These are phyloP conservation scores for Nannoperca obscura DNA, from an alignment of 2,797 vertebrate species.

Conservation along the genomic window DNA sequence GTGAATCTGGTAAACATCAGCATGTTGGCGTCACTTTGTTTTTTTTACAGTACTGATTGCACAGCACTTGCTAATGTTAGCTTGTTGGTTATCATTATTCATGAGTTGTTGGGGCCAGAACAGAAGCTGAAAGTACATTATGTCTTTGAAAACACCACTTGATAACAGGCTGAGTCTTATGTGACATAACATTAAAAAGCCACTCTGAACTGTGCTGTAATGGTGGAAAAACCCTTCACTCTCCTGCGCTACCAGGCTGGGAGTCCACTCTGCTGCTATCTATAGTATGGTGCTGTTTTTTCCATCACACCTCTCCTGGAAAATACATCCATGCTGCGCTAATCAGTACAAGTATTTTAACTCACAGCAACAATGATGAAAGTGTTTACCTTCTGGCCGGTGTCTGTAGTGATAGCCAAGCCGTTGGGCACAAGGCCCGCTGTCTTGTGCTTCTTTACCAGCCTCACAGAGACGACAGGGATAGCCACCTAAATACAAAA, in stretches of 20 bases:
- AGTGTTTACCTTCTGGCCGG: constrained; percentile 89
- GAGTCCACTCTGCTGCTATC: constrained; percentile 58
- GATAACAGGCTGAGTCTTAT: constrained; percentile 25
- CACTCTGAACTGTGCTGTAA: constrained; percentile 5
- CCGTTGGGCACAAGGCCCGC: constrained; percentile 95
- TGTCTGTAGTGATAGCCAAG: constrained; percentile 93
- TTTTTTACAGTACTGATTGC: background rate
- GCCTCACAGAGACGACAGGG: constrained; percentile 91
- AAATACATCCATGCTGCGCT: constrained; percentile 43
- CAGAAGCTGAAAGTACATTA: constrained; percentile 8
- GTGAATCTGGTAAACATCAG: background rate
- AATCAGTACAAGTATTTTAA: constrained; percentile 57
- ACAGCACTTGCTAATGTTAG: background rate
- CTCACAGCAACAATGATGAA: constrained; percentile 18
- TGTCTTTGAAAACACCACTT: constrained; percentile 25
- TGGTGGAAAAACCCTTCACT: constrained; percentile 43
- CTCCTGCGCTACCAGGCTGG: background rate
- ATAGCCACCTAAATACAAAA: constrained; percentile 89
- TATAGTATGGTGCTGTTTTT: constrained; percentile 62
- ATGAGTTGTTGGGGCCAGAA: background rate
- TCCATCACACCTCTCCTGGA: constrained; percentile 58
- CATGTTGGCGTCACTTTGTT: background rate
- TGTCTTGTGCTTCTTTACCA: constrained; percentile 97
- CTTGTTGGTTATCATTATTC: background rate
- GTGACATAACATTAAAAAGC: constrained; percentile 27